Percentiles rank a stretch among this genome's conserved stretches.
Evolutionary conservation across 2,113 vertebrate species (phyloP).

Genomic region (Equus quagga): DNA sequence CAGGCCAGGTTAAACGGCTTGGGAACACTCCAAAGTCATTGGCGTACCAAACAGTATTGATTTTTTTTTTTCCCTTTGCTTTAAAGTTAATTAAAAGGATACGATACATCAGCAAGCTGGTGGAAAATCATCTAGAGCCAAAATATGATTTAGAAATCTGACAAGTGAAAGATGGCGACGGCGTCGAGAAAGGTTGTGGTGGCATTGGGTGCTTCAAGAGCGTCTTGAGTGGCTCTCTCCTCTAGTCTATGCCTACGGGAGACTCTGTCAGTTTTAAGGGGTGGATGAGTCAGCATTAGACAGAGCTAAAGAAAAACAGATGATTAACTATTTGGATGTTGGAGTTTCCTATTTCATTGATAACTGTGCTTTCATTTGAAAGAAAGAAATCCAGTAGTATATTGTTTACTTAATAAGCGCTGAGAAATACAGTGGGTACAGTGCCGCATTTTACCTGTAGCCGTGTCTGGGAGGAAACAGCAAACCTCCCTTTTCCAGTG

Average conservation of each 20-base stretch:
- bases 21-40: not conserved
- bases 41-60: not conserved
- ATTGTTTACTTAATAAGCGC: rapidly evolving
- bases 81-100: constrained; percentile 69
- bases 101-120: not conserved
- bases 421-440: rapidly evolving
- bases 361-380: not conserved
- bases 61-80: not conserved
- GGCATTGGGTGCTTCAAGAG: not conserved
- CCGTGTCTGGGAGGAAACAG: not conserved
- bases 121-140: not conserved
- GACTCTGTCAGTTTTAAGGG: not conserved
- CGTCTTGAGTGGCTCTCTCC: not conserved
- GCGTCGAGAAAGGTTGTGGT: not conserved
- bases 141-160: not conserved
- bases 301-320: not conserved
- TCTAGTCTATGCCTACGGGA: not conserved
- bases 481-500: not conserved
- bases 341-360: not conserved
- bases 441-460: rapidly evolving
- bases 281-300: not conserved
- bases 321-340: not conserved
- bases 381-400: not conserved
- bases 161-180: not conserved
- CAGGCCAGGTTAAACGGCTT: not conserved